Percentiles rank a stretch among this genome's conserved stretches.
phyloP scores from a whole-genome alignment of 2,797 vertebrate species.

The Semotilus atromaculatus region DNA sequence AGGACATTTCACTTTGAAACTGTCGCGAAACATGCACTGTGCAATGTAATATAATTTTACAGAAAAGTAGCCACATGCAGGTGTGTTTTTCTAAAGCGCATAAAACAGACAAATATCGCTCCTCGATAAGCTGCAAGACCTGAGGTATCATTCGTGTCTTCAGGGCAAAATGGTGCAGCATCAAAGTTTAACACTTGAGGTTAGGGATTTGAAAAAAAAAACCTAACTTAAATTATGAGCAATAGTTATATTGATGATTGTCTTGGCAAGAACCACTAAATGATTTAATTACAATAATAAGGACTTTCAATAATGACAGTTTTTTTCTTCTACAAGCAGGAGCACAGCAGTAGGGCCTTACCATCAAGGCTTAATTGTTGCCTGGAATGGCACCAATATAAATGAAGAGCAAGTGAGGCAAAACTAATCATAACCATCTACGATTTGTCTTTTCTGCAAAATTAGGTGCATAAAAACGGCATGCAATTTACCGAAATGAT shows the following conservation, averaged over 20 bases:
- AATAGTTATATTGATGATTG: background rate
- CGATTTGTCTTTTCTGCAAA: slow-evolving; percentile 5
- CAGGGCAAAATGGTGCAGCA: background rate
- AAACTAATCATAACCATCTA: slow-evolving; percentile 29
- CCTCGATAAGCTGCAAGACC: background rate
- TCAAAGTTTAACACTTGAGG: background rate
- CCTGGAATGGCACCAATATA: background rate
- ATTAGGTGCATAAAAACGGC: slow-evolving; percentile 13
- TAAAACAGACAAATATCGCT: background rate
- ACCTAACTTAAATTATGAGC: background rate
- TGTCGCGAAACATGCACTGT: too few relatives aligned
- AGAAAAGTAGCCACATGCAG: background rate
- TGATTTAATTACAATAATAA: background rate
- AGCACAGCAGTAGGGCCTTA: slow-evolving; percentile 14
- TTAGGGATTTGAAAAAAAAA: background rate
- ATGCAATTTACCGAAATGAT: slow-evolving; percentile 30
- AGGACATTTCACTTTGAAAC: too few relatives aligned
- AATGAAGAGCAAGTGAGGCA: slow-evolving; percentile 19
- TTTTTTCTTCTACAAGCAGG: slow-evolving; percentile 1
- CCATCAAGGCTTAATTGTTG: slow-evolving; percentile 23
- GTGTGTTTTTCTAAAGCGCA: background rate
- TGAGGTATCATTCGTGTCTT: background rate
- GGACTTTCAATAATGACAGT: slow-evolving; percentile 5
- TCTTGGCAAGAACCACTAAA: background rate
- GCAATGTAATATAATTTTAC: background rate